A percentile compares a stretch with the other conserved stretches of the same genome.
phyloP scores from a whole-genome alignment of 2,888 invertebrate genomes.

The Hybos culiciformis region DNA sequence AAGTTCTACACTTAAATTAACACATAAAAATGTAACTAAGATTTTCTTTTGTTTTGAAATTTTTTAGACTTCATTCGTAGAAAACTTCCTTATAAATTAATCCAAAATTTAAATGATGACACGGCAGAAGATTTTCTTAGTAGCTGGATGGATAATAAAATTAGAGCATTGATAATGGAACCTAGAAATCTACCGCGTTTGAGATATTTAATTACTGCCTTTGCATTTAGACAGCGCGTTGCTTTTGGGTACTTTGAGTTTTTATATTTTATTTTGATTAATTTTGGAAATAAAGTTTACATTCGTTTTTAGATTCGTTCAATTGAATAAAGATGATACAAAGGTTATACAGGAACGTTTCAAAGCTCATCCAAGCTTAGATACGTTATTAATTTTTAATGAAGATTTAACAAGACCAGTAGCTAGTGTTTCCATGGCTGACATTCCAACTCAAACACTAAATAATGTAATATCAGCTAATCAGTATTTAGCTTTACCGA shows the following conservation, averaged over 20 bases:
- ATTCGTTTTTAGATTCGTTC: conserved; percentile 44
- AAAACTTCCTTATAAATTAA: conserved; percentile 72
- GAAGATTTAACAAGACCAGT: conserved; percentile 69
- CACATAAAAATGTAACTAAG: neutral
- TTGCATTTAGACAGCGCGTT: conserved; percentile 70
- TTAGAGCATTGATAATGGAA: conserved; percentile 79
- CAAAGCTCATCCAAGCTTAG: conserved; percentile 58
- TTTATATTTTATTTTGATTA: conserved; percentile 1
- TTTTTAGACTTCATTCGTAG: conserved; percentile 68
- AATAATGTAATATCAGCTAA: conserved; percentile 80
- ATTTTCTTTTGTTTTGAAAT: neutral
- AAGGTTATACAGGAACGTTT: conserved; percentile 50
- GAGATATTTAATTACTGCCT: conserved; percentile 78
- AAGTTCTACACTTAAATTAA: neutral
- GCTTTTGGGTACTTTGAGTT: conserved; percentile 59
- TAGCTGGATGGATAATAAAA: conserved; percentile 86
- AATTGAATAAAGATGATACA: conserved; percentile 46
- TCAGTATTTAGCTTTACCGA: conserved; percentile 73
- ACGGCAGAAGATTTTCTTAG: conserved; percentile 65
- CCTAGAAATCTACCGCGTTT: conserved; percentile 61
- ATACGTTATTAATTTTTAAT: conserved; percentile 77
- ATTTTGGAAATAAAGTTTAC: conserved; percentile 4
- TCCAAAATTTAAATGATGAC: conserved; percentile 53
- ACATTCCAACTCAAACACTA: conserved; percentile 76
- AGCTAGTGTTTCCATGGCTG: conserved; percentile 77